Evolutionary conservation across 2,797 vertebrate genomes (phyloP).

Genomic region (Tarsius wallacei): DNA sequence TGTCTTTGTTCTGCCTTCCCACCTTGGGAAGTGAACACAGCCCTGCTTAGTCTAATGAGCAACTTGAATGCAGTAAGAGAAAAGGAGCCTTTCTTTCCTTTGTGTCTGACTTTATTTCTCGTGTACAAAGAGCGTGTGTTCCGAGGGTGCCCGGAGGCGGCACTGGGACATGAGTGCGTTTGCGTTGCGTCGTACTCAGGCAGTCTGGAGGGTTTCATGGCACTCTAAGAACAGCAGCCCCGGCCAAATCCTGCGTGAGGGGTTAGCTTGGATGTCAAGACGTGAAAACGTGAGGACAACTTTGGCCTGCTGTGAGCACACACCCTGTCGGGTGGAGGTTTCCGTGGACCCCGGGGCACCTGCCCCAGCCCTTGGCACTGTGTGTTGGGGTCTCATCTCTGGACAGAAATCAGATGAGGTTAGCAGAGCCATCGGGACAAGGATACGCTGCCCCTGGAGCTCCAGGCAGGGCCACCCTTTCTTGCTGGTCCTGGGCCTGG

Average conservation of each 20-base stretch:
- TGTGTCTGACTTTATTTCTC: slow-evolving; percentile 76
- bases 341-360: neutral
- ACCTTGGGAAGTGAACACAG: slow-evolving; percentile 59
- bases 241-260: neutral
- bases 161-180: slow-evolving; percentile 4
- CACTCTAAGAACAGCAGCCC: slow-evolving; percentile 59
- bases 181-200: neutral
- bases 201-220: slow-evolving; percentile 32
- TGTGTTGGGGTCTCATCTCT: neutral
- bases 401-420: neutral
- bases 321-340: neutral
- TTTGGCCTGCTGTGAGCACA: neutral
- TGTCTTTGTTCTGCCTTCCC: slow-evolving; percentile 62
- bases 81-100: slow-evolving; percentile 73
- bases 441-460: no score
- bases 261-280: slow-evolving; percentile 47
- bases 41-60: slow-evolving; percentile 60
- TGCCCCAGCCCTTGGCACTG: neutral
- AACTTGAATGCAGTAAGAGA: slow-evolving; percentile 60
- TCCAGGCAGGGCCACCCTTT: no score
- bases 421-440: no score
- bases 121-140: slow-evolving; percentile 78
- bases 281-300: neutral
- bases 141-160: slow-evolving; percentile 40
- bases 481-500: no score